Percentiles rank a stretch among this genome's conserved stretches.
phyloP scores from a whole-genome alignment of 2,888 invertebrate species.

The Drosophila seclusa region DNA sequence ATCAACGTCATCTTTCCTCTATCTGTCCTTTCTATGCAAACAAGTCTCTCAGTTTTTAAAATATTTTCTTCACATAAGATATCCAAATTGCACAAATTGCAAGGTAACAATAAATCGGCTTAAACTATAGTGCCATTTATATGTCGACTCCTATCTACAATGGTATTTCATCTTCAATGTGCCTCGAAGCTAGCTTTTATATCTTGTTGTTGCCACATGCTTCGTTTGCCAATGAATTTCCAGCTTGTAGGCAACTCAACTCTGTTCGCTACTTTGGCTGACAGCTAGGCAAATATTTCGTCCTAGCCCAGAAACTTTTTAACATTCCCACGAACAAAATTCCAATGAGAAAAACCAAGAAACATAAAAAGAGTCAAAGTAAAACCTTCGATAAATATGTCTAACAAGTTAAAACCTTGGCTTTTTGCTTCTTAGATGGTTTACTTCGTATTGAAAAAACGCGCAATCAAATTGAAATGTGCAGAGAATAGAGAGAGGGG shows the following conservation, averaged over 20 bases:
- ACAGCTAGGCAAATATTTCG: constrained; percentile 58
- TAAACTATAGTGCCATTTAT: neutral
- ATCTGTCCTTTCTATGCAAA: neutral
- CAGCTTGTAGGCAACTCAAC: constrained; percentile 30
- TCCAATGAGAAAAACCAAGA: constrained; percentile 1
- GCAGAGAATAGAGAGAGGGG: neutral
- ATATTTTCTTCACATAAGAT: neutral
- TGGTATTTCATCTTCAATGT: neutral
- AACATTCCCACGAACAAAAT: constrained; percentile 41
- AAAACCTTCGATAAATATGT: constrained; percentile 40
- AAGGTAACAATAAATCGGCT: neutral
- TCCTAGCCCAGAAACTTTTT: constrained; percentile 22
- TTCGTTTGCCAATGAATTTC: constrained; percentile 60
- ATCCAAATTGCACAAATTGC: neutral
- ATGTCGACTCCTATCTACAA: neutral
- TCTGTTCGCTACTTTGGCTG: constrained; percentile 10
- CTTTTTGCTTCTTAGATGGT: constrained; percentile 14
- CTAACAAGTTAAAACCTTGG: constrained; percentile 43
- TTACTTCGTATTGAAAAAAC: constrained; percentile 53
- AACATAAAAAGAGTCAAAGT: constrained; percentile 15
- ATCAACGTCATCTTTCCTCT: neutral
- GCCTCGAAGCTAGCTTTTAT: neutral
- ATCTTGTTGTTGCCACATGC: constrained; percentile 26
- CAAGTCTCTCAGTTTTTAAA: neutral
- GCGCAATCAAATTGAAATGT: constrained; percentile 18